Evolutionary conservation across 1,140 invertebrate species (phyloP), one percentile per base, ranked within the genome.

Genomic region (Macrobrachium rosenbergii): DNA sequence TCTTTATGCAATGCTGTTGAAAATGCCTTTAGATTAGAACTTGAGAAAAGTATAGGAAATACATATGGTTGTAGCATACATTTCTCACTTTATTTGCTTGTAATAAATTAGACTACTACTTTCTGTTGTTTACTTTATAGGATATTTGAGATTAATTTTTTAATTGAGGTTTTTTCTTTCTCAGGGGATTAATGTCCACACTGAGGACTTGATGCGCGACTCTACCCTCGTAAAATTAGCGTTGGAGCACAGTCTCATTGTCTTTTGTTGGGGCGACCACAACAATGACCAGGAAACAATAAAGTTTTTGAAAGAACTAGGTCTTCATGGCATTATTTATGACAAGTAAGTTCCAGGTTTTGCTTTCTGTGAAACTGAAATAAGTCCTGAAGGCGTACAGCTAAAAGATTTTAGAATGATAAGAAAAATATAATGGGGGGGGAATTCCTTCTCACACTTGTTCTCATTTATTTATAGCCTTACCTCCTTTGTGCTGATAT

Each of bases 211-310:
- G 88, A 92, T 99, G 72, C 92, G 96, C 79, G 96, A 99, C 92
- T 94, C 95, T 21, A 94, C 94, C 16, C 94, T 97, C 92, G 95
- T 98, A 1, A 94, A 96, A 90, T 91, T 95, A 75, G 96, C 96
- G 0, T 95, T 95, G 89, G 94, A 96, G 89, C 93, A 94, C 52
- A 95, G 96, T 19, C 93, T 99, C 23, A 94, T 98, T 2, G 94
- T 98, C 67, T 99, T 99, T 91, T 98, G 97, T 91, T 99, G 98
- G 98, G 98, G 98, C 8, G 97, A 99, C 91, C 97, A 98, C 91
- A 98, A 98, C 91, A 98, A 98, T 90, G 95, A 97, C 91, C 95
- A 95, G 84, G 94, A 95, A n/a, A 96, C 96, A 1, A 97, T 98
- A 67, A 95, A 95, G 89, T 94, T 95, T 90, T 93, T 99, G 0